These are phyloP conservation scores for Erebia epiphron DNA, from an alignment of 2,888 invertebrate genomes.

Conservation along the genomic window DNA sequence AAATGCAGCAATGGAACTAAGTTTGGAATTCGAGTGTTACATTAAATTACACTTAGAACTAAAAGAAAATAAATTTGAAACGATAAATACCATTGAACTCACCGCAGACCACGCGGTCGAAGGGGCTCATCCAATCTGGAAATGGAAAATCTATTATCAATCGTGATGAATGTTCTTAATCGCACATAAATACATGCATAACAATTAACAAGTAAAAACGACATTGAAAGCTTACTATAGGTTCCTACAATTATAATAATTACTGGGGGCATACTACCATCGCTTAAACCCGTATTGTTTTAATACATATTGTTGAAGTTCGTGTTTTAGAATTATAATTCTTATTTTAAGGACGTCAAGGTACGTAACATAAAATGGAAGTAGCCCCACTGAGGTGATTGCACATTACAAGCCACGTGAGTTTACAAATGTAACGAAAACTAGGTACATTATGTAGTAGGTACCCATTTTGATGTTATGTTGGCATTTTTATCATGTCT, in stretches of 20 bases:
- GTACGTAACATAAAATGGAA: no score
- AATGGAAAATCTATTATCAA: constrained; percentile 85
- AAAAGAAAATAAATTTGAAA: constrained; percentile 84
- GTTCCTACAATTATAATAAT: not conserved
- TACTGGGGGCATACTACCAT: no score
- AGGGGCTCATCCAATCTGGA: constrained; percentile 97
- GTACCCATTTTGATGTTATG: no score
- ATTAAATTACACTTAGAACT: constrained; percentile 70
- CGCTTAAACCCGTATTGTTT: no score
- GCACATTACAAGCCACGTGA: not conserved
- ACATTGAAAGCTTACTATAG: not conserved
- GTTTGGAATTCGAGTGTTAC: constrained; percentile 15
- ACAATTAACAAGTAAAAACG: constrained; percentile 37
- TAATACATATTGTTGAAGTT: no score
- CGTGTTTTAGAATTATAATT: no score
- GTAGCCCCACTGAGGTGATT: not conserved
- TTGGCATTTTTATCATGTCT: no score
- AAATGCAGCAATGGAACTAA: constrained; percentile 2
- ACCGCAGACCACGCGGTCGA: constrained; percentile 97
- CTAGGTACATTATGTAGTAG: no score
- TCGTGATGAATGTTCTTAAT: constrained; percentile 79
- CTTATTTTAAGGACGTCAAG: no score
- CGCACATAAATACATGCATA: constrained; percentile 67
- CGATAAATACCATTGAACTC: constrained; percentile 93
- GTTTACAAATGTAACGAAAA: no score